Evolutionary conservation across 2,888 invertebrate genomes (phyloP), one percentile per base, ranked within the genome.

Genomic region (Latheticus oryzae): DNA sequence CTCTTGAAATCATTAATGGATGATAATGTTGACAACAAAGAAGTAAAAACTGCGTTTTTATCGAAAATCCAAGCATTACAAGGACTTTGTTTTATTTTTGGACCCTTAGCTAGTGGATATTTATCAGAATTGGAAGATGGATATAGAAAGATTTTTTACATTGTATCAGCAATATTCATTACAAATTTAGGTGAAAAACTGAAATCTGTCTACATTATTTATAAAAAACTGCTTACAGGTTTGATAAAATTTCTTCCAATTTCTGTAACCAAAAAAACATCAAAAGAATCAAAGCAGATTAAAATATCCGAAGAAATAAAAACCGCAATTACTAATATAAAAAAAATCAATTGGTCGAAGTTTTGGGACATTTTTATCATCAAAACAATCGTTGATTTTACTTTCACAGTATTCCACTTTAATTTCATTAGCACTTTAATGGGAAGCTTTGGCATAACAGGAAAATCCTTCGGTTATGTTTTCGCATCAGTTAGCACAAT

Each of bases 351-450:
- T 15, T 59, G 59, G 59, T 24, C 37, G 3, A 54, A 50, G 12
- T 58, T 38, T 11, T 47, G 58, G 54, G 53, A 58, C 17, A 7
- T 58, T 1, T 58, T 58, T 21, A 11, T 24, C 2, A 37, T 59
- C 13, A 59, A 59, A 59, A 11, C 50, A 12, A 7, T 59, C 4
- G 11, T 50, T 2, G 54, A 59, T 8, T 54, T 59, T 9, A 26
- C 28, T 0, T 17, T 32, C 5, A 40, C 11, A 19, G 24, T 53
- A 2, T 48, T 54, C 40, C 30, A 50, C 4, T 59, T 59, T 13
- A 32, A 16, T 12, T 26, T 26, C 11, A 19, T 5, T 9, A n/a
- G 28, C 3, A 38, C 43, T 12, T 17, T 52, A 9, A 13, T 13
- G 1, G 11, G 35, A 13, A 17, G 13, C 1, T 59, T 43, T 21